Base-by-base conservation (phyloP, 2,888 invertebrate species). In the Disparrhopalites patrizii region DNA sequence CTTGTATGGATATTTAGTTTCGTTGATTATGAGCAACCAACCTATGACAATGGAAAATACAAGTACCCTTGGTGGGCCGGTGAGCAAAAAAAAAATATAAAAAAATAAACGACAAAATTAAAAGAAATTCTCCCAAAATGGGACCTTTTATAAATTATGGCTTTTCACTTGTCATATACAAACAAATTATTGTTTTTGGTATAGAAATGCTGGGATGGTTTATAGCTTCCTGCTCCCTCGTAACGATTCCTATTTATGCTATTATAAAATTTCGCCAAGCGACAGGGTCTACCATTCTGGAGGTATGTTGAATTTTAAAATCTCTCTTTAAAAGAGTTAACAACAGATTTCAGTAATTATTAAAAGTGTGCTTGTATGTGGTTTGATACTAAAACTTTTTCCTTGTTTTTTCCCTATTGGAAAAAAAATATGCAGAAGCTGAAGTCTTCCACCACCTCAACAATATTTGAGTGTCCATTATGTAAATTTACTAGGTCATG, bases 1-100 rank as follows among this genome's bases (percentile, higher is more conserved):
- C 87, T 88, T 20, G 85, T 94, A 61, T 93, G 92, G 92, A 86
- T 93, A 64, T 90, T 92, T 76, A 90, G 91, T 76, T 82, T 93
- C 77, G 88, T 92, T 65, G 92, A 93, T 80, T 93, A 93, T 79
- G 86, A 88, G 75, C 88, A 90, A 52, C 91, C 93, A 10, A 88
- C 87, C 31, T 91, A 93, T 79, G 87, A 89, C 73, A 90, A 90
- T 76, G 90, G 89, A 67, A 82, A 83, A 64, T 89, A 90, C 76
- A 80, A 81, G 60, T 94, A 91, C 79, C 93, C 94, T 0, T 81
- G 82, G 65, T 93, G 93, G 93, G 79, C 78, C 2, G 63, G 62
- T 62, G 23, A 33, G 62, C 20, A 18, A 13, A 25, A n/a, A n/a
- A n/a, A n/a, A n/a, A n/a, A n/a, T n/a, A n/a, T n/a, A n/a, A n/a